Conservation (phyloP, 2,888 invertebrate species). For the Caenorhabditis sinica region DNA sequence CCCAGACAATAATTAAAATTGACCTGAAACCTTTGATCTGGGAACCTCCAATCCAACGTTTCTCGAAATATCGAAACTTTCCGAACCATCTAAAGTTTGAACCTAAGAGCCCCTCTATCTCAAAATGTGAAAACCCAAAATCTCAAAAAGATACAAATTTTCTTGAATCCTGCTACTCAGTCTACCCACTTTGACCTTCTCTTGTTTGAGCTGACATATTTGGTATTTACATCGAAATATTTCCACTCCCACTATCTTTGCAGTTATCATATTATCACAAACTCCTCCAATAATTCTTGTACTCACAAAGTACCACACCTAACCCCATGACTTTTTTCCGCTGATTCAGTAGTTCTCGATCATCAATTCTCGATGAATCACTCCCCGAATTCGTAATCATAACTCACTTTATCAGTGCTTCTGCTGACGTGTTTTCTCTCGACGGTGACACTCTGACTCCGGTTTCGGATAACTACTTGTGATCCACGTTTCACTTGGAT, state of each 20-base stretch:
- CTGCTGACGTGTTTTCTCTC: constrained; percentile 61
- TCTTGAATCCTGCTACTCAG: not conserved
- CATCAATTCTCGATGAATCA: constrained; percentile 21
- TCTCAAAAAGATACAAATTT: no score
- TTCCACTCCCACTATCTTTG: not conserved
- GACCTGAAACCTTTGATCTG: no score
- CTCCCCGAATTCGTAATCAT: constrained; percentile 17
- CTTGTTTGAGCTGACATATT: not conserved
- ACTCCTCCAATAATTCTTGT: constrained; percentile 25
- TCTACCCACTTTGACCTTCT: not conserved
- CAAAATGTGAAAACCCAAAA: no score
- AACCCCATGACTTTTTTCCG: constrained; percentile 16
- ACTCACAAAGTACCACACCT: constrained; percentile 39
- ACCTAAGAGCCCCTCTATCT: no score
- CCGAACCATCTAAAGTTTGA: no score
- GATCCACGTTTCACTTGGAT: constrained; percentile 56
- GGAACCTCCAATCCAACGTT: no score
- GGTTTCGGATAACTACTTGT: constrained; percentile 60
- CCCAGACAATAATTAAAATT: no score
- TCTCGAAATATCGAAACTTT: no score
- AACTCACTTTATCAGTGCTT: constrained; percentile 55
- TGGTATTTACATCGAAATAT: not conserved
- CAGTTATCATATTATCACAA: not conserved
- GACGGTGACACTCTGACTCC: constrained; percentile 63
- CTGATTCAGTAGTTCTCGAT: constrained; percentile 35